These are phyloP conservation scores for Lepidurus apus DNA, from an alignment of 1,140 invertebrate species.

Conservation along the genomic window DNA sequence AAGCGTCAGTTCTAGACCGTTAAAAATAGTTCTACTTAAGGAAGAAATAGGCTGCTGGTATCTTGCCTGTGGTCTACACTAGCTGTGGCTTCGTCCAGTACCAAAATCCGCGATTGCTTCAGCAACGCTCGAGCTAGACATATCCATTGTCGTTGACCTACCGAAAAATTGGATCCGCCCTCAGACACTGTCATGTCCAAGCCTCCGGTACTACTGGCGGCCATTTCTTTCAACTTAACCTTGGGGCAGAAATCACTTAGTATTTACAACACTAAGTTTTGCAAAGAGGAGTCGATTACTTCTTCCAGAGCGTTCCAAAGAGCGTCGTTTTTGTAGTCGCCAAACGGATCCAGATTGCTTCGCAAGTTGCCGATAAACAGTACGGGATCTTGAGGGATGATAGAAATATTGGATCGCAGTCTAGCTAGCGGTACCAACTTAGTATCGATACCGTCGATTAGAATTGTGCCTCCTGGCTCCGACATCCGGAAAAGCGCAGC, in stretches of 20 bases:
- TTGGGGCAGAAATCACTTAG: conserved; percentile 42
- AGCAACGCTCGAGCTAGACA: conserved; percentile 57
- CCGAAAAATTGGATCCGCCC: conserved; percentile 70
- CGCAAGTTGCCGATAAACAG: conserved; percentile 76
- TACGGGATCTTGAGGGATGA: conserved; percentile 82
- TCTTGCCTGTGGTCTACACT: conserved; percentile 60
- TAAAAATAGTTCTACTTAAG: background rate
- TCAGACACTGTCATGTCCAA: conserved; percentile 64
- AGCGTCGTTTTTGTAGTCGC: conserved; percentile 59
- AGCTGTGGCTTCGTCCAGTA: conserved; percentile 69
- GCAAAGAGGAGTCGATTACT: conserved; percentile 50
- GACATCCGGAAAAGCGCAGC: conserved; percentile 51
- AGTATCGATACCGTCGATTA: conserved; percentile 64
- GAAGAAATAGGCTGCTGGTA: background rate
- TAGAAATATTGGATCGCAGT: conserved; percentile 65
- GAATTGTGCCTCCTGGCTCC: conserved; percentile 51
- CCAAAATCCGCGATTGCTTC: conserved; percentile 56
- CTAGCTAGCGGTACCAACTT: conserved; percentile 59
- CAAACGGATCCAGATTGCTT: conserved; percentile 82
- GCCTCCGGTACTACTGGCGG: conserved; percentile 57
- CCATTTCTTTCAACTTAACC: conserved; percentile 64
- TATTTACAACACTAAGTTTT: conserved; percentile 28
- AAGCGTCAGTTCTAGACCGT: conserved; percentile 53
- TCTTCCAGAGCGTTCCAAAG: conserved; percentile 70
- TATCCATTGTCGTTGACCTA: conserved; percentile 74